Percentiles rank a stretch among this genome's conserved stretches.
Evolutionary conservation across 2,888 invertebrate species (phyloP).

Genomic region (Malthinus flaveolus): DNA sequence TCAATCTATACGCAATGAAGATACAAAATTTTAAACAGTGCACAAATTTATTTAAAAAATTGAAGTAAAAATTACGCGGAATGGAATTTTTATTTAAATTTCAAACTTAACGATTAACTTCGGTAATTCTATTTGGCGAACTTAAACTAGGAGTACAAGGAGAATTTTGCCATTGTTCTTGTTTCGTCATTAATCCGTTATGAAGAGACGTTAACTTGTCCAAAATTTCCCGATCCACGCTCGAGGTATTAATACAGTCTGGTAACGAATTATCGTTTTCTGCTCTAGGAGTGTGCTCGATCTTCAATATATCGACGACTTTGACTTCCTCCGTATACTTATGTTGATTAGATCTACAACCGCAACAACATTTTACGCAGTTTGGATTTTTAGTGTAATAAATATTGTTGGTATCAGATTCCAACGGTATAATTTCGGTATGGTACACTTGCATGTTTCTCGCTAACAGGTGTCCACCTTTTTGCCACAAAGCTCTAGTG

Average conservation of each 20-base stretch:
- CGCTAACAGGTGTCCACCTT: slow-evolving; percentile 55
- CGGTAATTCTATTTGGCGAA: slow-evolving; percentile 28
- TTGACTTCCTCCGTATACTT: slow-evolving; percentile 33
- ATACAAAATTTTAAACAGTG: neutral
- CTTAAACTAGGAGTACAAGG: slow-evolving; percentile 40
- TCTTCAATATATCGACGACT: slow-evolving; percentile 39
- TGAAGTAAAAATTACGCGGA: neutral
- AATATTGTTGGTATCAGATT: slow-evolving; percentile 57
- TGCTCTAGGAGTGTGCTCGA: slow-evolving; percentile 37
- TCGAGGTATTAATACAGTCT: slow-evolving; percentile 29
- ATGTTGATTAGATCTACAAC: slow-evolving; percentile 42
- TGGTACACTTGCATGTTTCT: slow-evolving; percentile 53
- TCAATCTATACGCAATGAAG: neutral
- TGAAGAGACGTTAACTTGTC: slow-evolving; percentile 52
- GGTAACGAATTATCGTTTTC: slow-evolving; percentile 32
- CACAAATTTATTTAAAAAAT: slow-evolving; percentile 2
- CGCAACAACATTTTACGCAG: slow-evolving; percentile 44
- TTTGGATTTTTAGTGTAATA: slow-evolving; percentile 42
- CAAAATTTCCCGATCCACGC: slow-evolving; percentile 40
- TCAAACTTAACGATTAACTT: neutral
- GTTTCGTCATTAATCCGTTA: slow-evolving; percentile 57
- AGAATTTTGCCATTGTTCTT: slow-evolving; percentile 58
- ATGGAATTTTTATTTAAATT: neutral
- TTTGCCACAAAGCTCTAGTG: slow-evolving; percentile 50
- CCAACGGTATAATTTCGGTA: slow-evolving; percentile 57